These are phyloP conservation scores for Macrobrachium nipponense DNA, from an alignment of 1,140 invertebrate species.

Conservation along the genomic window DNA sequence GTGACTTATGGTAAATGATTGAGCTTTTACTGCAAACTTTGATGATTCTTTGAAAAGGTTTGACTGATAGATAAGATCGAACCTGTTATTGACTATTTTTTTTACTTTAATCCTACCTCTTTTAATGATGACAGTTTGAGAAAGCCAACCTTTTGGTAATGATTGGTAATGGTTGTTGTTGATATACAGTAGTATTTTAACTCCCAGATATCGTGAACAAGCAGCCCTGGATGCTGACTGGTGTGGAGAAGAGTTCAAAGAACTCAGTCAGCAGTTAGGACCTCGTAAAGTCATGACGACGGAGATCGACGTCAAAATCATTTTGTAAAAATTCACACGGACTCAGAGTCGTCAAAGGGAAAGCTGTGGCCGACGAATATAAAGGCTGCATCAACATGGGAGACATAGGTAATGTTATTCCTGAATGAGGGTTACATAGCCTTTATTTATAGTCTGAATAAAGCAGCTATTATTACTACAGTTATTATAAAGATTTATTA, in stretches of 20 bases:
- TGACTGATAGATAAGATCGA: slow-evolving; percentile 65
- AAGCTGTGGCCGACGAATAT: slow-evolving; percentile 83
- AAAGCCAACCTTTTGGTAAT: too few relatives aligned
- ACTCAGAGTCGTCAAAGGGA: slow-evolving; percentile 82
- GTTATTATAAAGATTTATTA: too few relatives aligned
- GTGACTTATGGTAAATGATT: too few relatives aligned
- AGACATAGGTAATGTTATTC: slow-evolving; percentile 70
- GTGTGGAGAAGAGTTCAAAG: slow-evolving; percentile 83
- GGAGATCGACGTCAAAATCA: slow-evolving; percentile 39
- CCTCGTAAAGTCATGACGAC: slow-evolving; percentile 32
- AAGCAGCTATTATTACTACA: too few relatives aligned
- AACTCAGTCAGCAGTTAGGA: slow-evolving; percentile 79
- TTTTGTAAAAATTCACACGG: slow-evolving; percentile 88
- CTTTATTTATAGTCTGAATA: too few relatives aligned
- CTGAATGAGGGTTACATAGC: too few relatives aligned
- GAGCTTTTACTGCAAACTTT: slow-evolving; percentile 72
- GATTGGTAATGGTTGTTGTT: slow-evolving; percentile 65
- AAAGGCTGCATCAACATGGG: slow-evolving; percentile 54
- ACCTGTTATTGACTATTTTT: background rate
- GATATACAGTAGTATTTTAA: background rate
- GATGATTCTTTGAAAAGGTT: slow-evolving; percentile 66
- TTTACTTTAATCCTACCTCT: slow-evolving; percentile 67
- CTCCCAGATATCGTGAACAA: slow-evolving; percentile 81
- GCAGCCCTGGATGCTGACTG: slow-evolving; percentile 83
- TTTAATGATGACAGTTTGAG: slow-evolving; percentile 33